phyloP scores from a whole-genome alignment of 2,113 vertebrate species.

The Neolamprologus variostigma region DNA sequence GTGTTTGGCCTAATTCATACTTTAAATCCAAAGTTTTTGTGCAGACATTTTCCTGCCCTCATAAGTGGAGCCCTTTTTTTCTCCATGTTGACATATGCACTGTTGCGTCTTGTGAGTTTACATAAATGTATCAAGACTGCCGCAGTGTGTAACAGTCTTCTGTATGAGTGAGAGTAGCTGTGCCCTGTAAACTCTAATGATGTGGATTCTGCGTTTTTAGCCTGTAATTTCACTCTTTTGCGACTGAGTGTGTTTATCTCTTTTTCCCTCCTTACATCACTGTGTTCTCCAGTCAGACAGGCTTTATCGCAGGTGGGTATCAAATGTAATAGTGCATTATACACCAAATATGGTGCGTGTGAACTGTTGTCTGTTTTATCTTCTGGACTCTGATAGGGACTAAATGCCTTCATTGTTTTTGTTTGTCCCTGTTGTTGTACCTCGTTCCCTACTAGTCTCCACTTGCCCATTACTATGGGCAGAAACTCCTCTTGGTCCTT shows the following conservation, averaged over 20 bases:
- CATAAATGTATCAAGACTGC: background rate
- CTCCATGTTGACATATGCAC: rapidly evolving
- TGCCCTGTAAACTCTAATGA: background rate
- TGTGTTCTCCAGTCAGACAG: background rate
- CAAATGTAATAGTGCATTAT: background rate
- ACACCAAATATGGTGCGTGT: background rate
- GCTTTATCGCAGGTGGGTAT: background rate
- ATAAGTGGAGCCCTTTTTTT: background rate
- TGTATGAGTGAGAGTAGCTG: background rate
- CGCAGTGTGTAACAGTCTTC: background rate
- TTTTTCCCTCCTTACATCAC: background rate
- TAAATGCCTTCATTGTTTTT: background rate
- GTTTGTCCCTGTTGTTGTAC: background rate
- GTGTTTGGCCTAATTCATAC: background rate
- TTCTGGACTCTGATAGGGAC: background rate
- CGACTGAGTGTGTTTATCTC: background rate
- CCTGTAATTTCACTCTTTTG: background rate
- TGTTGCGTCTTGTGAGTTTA: background rate
- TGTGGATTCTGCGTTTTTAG: rapidly evolving
- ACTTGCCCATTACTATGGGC: background rate
- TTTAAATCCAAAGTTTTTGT: background rate
- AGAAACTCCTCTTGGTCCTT: background rate
- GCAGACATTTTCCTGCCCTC: rapidly evolving
- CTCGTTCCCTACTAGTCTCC: background rate
- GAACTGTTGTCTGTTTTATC: background rate